These are phyloP conservation scores for Psophia crepitans DNA, from an alignment of 2,113 vertebrate genomes.

Conservation along the genomic window DNA sequence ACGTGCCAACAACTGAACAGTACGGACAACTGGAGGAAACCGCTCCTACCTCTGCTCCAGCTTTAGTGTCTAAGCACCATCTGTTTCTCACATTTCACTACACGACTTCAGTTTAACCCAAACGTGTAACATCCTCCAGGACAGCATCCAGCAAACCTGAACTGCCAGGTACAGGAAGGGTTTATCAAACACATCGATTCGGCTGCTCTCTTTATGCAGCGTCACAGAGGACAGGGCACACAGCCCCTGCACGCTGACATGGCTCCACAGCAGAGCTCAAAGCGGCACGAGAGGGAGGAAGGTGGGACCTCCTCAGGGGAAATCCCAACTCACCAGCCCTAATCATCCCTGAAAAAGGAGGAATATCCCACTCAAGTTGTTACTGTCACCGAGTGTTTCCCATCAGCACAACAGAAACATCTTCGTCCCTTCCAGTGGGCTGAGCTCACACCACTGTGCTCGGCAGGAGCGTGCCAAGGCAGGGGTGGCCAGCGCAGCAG, in stretches of 20 bases:
- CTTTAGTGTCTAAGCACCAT: neutral
- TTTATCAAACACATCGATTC: fast-evolving
- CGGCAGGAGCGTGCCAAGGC: neutral
- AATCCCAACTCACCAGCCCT: neutral
- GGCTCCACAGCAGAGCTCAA: neutral
- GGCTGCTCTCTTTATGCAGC: neutral
- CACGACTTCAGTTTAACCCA: neutral
- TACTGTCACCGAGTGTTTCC: neutral
- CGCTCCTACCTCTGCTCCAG: neutral
- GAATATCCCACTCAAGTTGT: neutral
- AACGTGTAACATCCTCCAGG: neutral
- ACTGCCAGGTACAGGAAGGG: neutral
- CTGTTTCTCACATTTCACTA: neutral
- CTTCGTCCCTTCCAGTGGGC: fast-evolving
- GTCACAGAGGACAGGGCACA: neutral
- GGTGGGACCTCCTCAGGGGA: neutral
- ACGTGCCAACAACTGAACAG: neutral
- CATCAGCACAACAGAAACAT: neutral
- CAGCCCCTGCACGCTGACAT: neutral
- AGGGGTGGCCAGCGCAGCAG: neutral
- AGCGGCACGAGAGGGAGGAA: neutral
- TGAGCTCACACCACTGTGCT: neutral
- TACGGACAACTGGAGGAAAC: neutral
- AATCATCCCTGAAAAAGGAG: neutral
- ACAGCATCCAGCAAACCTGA: neutral